Evolutionary conservation across 2,888 invertebrate genomes (phyloP), one percentile per base, ranked within the genome.

Genomic region (Pseudococcus longispinus): DNA sequence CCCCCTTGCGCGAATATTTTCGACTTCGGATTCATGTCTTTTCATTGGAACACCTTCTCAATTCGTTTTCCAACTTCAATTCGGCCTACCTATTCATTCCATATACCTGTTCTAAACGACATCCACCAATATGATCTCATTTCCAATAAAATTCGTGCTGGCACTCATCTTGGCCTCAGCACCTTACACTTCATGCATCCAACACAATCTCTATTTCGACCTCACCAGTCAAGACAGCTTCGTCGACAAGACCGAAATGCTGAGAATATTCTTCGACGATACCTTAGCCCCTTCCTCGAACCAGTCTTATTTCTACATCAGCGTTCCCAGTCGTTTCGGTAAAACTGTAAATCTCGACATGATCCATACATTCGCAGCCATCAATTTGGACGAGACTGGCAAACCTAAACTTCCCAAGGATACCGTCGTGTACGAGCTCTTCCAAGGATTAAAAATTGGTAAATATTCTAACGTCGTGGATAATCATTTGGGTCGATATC

Each of bases 361-460:
- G 70, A 70, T 70, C 70, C 70, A 70, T 18, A 70, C 70, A 15
- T 70, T 70, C 70, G 70, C 70, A 11, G 29, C 29, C 29, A 70
- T 70, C 29, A 70, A 29, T 70, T 5, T 70, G 18, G 70, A 70
- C 29, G 70, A 70, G 6, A 18, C 13, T 18, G 70, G 70, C 6
- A 18, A 70, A 15, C 26, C 29, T 5, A 29, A 2, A 29, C 15
- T 29, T 0, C 29, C 29, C 32, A 29, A 70, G 9, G 70, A 70
- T 29, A 70, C 29, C 15, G 18, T 70, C 3, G 0, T 29, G 1
- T 70, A 70, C 32, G 70, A 70, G 15, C 70, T 70, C 15, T 70
- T 70, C 18, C 13, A 29, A 70, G 6, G 29, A 4, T 15, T 70
- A 5, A 70, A 29, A 70, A 70, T 70, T 3, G 15, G 18, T 18